Conservation (phyloP, 2,888 invertebrate genomes). For the Deilephila elpenor region DNA sequence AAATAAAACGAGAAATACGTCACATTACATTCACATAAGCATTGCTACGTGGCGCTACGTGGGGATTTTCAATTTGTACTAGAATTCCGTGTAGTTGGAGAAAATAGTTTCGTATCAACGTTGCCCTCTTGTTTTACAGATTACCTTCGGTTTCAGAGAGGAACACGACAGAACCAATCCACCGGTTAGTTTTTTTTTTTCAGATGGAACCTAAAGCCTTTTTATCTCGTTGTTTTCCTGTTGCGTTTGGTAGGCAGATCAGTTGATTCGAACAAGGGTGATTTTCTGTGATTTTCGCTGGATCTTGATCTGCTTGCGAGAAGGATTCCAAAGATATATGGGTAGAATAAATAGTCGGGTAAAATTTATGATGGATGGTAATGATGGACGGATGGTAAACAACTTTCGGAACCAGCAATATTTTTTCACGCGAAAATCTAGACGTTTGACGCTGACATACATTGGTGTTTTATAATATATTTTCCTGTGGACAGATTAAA, state of each 20-base stretch:
- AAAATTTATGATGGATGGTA: too few species aligned
- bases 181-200: slow-evolving; percentile 43
- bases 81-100: slow-evolving; percentile 23
- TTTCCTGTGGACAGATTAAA: slow-evolving; percentile 41
- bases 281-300: neutral
- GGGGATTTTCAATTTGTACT: slow-evolving; percentile 18
- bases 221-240: slow-evolving; percentile 20
- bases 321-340: too few species aligned
- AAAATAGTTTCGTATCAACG: slow-evolving; percentile 31
- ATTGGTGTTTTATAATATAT: neutral
- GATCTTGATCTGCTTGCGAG: too few species aligned
- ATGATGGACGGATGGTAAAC: too few species aligned
- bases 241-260: neutral
- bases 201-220: slow-evolving; percentile 25
- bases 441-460: neutral
- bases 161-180: slow-evolving; percentile 55
- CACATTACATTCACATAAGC: slow-evolving; percentile 21
- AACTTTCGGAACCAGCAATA: neutral
- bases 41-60: neutral
- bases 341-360: too few species aligned
- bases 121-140: slow-evolving; percentile 51
- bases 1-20: neutral
- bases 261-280: neutral
- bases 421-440: neutral
- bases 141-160: slow-evolving; percentile 60